A percentile compares a stretch with the other conserved stretches of the same genome.
Evolutionary conservation across 2,888 invertebrate species (phyloP).

Genomic region (Campoletis raptor): DNA sequence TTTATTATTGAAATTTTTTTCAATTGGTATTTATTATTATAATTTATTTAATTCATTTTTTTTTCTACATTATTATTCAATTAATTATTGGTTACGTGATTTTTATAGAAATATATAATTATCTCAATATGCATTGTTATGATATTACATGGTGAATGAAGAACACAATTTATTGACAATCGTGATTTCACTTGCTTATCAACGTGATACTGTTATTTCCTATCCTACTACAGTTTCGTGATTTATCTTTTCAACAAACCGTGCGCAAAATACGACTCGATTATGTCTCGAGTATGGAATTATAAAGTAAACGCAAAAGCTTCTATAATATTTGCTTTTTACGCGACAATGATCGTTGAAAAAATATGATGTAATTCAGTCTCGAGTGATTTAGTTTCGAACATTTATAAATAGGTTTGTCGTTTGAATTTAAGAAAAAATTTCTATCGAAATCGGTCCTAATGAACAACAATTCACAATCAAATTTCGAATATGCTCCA

Average conservation of each 20-base stretch:
- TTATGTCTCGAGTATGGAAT: background rate
- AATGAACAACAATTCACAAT: background rate
- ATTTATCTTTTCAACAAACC: conserved; percentile 51
- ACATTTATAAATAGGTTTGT: background rate
- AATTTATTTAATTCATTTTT: background rate
- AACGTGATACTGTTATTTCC: conserved; percentile 34
- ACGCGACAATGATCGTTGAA: background rate
- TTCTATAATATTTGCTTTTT: background rate
- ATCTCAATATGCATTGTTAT: background rate
- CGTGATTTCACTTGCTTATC: conserved; percentile 45
- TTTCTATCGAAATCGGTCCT: background rate
- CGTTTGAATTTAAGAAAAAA: background rate
- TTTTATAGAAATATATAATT: background rate
- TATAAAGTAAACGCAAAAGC: background rate
- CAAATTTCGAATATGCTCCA: background rate
- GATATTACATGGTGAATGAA: background rate
- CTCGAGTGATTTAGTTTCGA: background rate
- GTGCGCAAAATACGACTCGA: conserved; percentile 46
- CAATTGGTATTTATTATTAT: background rate
- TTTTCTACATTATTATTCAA: background rate
- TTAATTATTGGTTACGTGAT: background rate
- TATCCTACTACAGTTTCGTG: conserved; percentile 23
- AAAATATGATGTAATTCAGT: background rate
- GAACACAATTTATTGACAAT: conserved; percentile 22
- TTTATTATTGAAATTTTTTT: background rate